These are phyloP conservation scores for Oceanodroma leucorhoa DNA, from an alignment of 2,797 vertebrate species.

Conservation along the genomic window DNA sequence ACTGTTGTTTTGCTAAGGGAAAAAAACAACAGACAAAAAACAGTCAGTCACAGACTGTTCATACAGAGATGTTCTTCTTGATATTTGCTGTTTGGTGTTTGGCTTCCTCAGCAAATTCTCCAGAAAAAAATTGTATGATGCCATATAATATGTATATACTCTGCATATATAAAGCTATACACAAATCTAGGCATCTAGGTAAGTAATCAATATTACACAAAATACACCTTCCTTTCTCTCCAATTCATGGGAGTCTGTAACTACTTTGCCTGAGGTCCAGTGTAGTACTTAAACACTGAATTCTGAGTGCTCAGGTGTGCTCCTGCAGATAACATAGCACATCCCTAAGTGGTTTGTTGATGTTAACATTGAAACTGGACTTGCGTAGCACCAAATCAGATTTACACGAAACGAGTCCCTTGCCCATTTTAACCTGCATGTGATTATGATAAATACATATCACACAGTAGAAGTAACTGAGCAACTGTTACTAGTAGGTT, in stretches of 20 bases:
- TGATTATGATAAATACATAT: not conserved
- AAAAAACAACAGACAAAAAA: not conserved
- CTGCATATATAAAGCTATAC: not conserved
- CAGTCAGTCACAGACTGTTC: not conserved
- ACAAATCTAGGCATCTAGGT: not conserved
- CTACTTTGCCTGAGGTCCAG: not conserved
- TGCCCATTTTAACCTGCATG: not conserved
- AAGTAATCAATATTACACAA: not conserved
- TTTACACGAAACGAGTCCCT: not conserved
- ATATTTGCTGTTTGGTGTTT: not conserved
- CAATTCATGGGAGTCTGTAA: not conserved
- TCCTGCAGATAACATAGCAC: not conserved
- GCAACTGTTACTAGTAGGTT: not conserved
- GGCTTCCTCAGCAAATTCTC: not conserved
- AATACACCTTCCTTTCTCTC: not conserved
- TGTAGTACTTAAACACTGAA: not conserved
- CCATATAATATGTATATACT: not conserved
- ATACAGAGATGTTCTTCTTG: not conserved
- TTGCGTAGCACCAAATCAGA: accelerated
- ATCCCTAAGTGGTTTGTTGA: not conserved
- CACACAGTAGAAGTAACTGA: not conserved
- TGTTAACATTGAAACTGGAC: not conserved
- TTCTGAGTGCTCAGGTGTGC: not conserved
- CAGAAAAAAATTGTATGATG: accelerated
- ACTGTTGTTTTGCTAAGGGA: not conserved